Conservation (phyloP, 2,888 invertebrate genomes). For the Mesorhabditis belari region DNA sequence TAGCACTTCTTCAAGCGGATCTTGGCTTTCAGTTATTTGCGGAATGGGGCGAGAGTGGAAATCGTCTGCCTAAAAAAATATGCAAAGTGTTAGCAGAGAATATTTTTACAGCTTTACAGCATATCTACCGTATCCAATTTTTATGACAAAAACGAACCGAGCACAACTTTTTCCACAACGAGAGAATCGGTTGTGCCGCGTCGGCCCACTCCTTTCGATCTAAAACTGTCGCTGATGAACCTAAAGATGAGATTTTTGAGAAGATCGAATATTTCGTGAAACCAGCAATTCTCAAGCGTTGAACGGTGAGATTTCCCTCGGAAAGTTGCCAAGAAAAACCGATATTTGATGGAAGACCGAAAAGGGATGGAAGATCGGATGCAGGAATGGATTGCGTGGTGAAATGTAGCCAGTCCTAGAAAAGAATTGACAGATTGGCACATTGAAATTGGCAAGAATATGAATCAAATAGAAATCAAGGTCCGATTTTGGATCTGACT, state of each 20-base stretch:
- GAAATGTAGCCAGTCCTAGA: conserved; percentile 56
- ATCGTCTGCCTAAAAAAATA: background rate
- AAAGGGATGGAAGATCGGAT: conserved; percentile 56
- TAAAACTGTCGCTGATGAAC: conserved; percentile 55
- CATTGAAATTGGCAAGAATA: background rate
- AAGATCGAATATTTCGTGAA: background rate
- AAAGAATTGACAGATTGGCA: background rate
- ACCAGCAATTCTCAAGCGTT: conserved; percentile 58
- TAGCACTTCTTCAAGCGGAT: conserved; percentile 64
- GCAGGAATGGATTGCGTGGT: conserved; percentile 61
- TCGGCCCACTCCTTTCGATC: conserved; percentile 62
- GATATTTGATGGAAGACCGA: conserved; percentile 80
- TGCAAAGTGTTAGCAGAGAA: too few species aligned
- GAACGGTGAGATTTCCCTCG: conserved; percentile 62
- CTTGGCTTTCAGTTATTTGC: conserved; percentile 48
- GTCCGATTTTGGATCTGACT: background rate
- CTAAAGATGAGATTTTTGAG: background rate
- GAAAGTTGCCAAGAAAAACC: conserved; percentile 75
- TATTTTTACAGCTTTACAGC: background rate
- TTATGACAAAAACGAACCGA: conserved; percentile 51
- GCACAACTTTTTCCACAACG: conserved; percentile 74
- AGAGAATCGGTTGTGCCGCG: conserved; percentile 67
- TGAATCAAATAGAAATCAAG: background rate
- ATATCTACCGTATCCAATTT: background rate
- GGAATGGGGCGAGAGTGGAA: conserved; percentile 2